Conservation (phyloP, 2,113 vertebrate species). For the Colius striatus region DNA sequence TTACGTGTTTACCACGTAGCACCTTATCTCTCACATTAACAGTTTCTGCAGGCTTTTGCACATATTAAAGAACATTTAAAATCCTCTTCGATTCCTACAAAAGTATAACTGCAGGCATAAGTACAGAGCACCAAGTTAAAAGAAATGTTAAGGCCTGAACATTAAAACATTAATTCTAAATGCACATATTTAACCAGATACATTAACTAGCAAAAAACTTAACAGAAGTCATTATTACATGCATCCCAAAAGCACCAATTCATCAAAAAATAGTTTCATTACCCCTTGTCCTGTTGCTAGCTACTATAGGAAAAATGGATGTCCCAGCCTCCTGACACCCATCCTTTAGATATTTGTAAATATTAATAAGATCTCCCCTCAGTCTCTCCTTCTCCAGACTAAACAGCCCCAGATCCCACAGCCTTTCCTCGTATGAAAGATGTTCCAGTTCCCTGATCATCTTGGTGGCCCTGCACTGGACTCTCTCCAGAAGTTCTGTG, state of each 20-base stretch:
- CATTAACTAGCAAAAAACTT: background rate
- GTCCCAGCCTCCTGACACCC: too few relatives aligned
- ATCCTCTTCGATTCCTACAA: background rate
- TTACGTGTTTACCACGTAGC: background rate
- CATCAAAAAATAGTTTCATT: background rate
- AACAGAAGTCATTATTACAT: background rate
- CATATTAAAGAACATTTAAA: background rate
- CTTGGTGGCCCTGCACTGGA: too few relatives aligned
- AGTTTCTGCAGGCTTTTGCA: background rate
- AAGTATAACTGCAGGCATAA: background rate
- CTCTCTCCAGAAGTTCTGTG: too few relatives aligned
- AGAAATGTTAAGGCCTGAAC: background rate
- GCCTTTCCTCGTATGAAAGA: too few relatives aligned
- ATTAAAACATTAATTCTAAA: background rate
- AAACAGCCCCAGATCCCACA: too few relatives aligned
- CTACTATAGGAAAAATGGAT: too few relatives aligned
- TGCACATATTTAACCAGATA: background rate
- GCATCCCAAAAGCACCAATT: background rate
- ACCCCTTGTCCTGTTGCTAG: too few relatives aligned
- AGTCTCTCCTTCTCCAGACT: too few relatives aligned
- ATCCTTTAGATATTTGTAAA: too few relatives aligned
- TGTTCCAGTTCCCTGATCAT: too few relatives aligned
- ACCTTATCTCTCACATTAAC: background rate
- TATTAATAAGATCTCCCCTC: too few relatives aligned
- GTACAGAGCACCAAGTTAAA: background rate